Base-by-base conservation (phyloP, 2,888 invertebrate genomes). In the Ceriagrion tenellum region DNA sequence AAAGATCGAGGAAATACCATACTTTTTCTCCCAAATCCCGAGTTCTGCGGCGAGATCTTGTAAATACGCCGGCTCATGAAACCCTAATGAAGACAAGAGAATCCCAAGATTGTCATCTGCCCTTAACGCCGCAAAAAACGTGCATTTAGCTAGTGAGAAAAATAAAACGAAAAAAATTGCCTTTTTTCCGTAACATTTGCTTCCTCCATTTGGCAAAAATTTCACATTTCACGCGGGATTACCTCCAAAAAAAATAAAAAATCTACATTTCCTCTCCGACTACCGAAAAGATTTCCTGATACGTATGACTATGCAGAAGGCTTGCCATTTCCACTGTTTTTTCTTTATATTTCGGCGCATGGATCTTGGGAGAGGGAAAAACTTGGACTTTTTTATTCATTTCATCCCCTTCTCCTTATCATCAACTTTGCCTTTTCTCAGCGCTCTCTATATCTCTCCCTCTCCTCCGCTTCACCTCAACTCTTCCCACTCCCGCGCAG, bases 141-240 rank as follows among this genome's bases (percentile, higher is more conserved):
- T 8, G n/a, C 69, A n/a, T 69, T n/a, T 69, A n/a, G 10, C 26
- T n/a, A 69, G 26, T n/a, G 26, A 26, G 47, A 69, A 69, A 23
- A 26, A 10, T n/a, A 69, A n/a, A n/a, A n/a, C n/a, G n/a, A n/a
- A n/a, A n/a, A n/a, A n/a, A n/a, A n/a, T n/a, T n/a, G n/a, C 1
- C 26, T 69, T 6, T n/a, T 26, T 69, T 69, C 69, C 69, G n/a
- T 69, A 26, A n/a, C 69, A 26, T n/a, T 69, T 10, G 69, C 69
- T 47, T 69, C 26, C 69, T 69, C 69, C 69, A 69, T 69, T 69
- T 26, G 26, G 69, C 26, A 69, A 69, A 69, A 69, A n/a, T 47
- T 69, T 69, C 69, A 26, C 69, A 69, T 69, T 69, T 69, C n/a
- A 69, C 69, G 69, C 69, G 69, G 69, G n/a, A 69, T 69, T 69